A percentile compares a stretch with the other conserved stretches of the same genome.
Evolutionary conservation across 1,140 invertebrate genomes (phyloP).

Genomic region (Antheraea mylitta): DNA sequence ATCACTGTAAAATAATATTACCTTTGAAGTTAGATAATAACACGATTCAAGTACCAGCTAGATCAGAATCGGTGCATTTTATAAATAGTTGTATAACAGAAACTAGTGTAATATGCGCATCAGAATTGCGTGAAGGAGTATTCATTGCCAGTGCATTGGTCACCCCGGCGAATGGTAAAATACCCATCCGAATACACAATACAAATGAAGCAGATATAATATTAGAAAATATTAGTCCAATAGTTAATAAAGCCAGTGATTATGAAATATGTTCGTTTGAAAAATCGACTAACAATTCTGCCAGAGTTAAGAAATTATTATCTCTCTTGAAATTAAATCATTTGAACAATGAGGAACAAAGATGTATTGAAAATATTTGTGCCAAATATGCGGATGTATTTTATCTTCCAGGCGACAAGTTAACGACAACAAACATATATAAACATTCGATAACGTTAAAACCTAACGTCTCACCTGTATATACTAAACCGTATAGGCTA

Average conservation of each 20-base stretch:
- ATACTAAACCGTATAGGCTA: constrained; percentile 41
- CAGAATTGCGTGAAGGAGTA: constrained; percentile 21
- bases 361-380: constrained; percentile 34
- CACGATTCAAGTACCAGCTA: constrained; percentile 15
- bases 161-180: constrained; percentile 23
- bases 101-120: constrained; percentile 23
- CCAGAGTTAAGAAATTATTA: constrained; percentile 17
- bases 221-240: constrained; percentile 21
- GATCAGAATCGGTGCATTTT: constrained; percentile 29
- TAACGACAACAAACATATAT: constrained; percentile 33
- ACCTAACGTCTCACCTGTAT: constrained; percentile 29
- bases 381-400: constrained; percentile 35
- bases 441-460: constrained; percentile 33
- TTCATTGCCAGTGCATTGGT: constrained; percentile 25
- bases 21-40: constrained; percentile 11
- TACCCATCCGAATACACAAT: constrained; percentile 27
- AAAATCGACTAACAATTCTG: constrained; percentile 13
- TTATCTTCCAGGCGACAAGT: constrained; percentile 27
- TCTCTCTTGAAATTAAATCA: constrained; percentile 27
- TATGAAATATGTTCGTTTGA: constrained; percentile 28
- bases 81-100: constrained; percentile 18
- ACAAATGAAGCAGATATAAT: constrained; percentile 19
- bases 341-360: constrained; percentile 35
- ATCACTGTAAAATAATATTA: constrained; percentile 14
- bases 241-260: constrained; percentile 12